Conservation (phyloP, 2,888 invertebrate species). For the Andrena trimmerana region DNA sequence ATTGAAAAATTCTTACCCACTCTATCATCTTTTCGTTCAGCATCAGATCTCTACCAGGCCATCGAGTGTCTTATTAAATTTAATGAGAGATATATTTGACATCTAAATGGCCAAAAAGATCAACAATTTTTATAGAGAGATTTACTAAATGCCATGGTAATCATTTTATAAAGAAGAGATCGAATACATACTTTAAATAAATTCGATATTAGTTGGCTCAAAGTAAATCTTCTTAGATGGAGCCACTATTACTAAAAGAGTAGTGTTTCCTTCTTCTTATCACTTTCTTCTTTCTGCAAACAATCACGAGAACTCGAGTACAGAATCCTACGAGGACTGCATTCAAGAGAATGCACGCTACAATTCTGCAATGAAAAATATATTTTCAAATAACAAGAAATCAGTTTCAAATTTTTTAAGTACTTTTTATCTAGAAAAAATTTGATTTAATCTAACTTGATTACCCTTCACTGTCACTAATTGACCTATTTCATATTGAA, state of each 20-base stretch:
- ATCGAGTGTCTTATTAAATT: background rate
- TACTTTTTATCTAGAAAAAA: background rate
- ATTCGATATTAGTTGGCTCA: background rate
- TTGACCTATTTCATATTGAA: no score
- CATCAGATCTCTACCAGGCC: background rate
- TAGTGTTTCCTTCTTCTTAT: background rate
- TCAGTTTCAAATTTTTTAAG: background rate
- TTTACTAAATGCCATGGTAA: no score
- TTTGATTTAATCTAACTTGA: no score
- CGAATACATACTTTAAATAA: background rate
- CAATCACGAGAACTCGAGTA: background rate
- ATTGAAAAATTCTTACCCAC: background rate
- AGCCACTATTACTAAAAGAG: background rate
- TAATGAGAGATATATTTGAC: background rate
- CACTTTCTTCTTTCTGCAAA: background rate
- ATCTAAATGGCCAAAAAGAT: background rate
- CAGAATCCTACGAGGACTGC: background rate
- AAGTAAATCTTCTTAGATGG: background rate
- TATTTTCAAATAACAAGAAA: background rate
- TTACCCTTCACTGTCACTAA: no score
- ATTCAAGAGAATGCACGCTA: background rate
- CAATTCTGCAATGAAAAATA: background rate
- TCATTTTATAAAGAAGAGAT: background rate
- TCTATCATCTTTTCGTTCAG: background rate
- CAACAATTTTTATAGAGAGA: no score